Evolutionary conservation across 2,888 invertebrate genomes (phyloP).

Genomic region (Patella pellucida): DNA sequence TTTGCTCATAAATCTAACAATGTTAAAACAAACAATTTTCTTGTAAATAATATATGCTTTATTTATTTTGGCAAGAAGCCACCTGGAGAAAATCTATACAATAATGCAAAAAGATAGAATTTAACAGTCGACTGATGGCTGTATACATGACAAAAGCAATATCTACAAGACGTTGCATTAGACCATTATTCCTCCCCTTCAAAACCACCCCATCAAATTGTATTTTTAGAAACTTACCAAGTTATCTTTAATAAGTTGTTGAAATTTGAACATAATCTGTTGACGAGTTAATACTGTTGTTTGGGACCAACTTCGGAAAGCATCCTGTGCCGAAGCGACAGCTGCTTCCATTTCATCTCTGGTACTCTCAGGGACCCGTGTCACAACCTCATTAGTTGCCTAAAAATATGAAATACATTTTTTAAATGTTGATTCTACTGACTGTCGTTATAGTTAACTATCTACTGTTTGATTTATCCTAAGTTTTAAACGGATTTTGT

Average conservation of each 20-base stretch:
- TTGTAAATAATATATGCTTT: no score
- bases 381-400: constrained; percentile 76
- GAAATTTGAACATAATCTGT: constrained; percentile 90
- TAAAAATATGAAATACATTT: constrained; percentile 34
- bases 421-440: no score
- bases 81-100: no score
- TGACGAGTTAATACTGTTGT: constrained; percentile 93
- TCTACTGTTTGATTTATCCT: no score
- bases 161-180: not conserved
- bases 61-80: no score
- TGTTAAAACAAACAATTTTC: no score
- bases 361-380: constrained; percentile 91
- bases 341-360: constrained; percentile 90
- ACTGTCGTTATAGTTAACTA: no score
- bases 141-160: not conserved
- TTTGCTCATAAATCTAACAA: no score
- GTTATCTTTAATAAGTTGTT: constrained; percentile 87
- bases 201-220: not conserved
- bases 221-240: constrained; percentile 74
- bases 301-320: constrained; percentile 87
- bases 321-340: constrained; percentile 86
- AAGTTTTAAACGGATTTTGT: no score
- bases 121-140: not conserved
- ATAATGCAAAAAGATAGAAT: not conserved
- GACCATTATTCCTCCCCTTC: not conserved